Evolutionary conservation across 1,140 invertebrate species (phyloP), one percentile per base, ranked within the genome.

Genomic region (Tribolium castaneum): DNA sequence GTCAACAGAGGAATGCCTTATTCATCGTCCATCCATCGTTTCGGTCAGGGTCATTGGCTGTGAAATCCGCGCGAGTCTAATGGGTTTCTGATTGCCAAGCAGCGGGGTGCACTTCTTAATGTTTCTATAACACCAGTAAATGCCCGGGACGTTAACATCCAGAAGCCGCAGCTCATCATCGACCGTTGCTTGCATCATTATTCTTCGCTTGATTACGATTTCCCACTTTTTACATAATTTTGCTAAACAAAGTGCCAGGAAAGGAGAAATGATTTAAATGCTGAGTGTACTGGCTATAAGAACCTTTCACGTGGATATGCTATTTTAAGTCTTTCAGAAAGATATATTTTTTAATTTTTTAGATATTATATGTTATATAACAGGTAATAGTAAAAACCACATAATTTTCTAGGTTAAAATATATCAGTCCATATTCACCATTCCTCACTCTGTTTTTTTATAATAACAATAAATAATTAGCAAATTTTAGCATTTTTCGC

Each of bases 51-150:
- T 77, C 78, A 78, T 79, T 70, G 50, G 52, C 70, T 81, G 34
- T 72, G 77, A 80, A 59, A 80, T 77, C 75, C 75, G 73, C 77
- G 77, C 77, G 70, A 75, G 59, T 79, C 80, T 82, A 82, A 82
- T 82, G 81, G 80, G 56, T 82, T 82, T 82, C 80, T 82, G 81
- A 82, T 82, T 82, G 78, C 77, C 77, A 79, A 82, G 70, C 80
- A 79, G 80, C 80, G 49, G 81, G 81, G 78, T 70, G 73, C 73
- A 51, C 56, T 52, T 76, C 74, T 79, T 77, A 81, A 81, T 81
- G 78, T 81, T 79, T 54, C 51, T 62, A 78, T 80, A 80, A 70
- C 71, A 70, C 73, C 56, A 76, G 54, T 78, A 77, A 80, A 80
- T 75, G 70, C 70, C 45, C 66, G 13, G 70, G 16, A 72, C 70